Evolutionary conservation across 1,140 invertebrate species (phyloP).

Genomic region (Trigoniulus corallinus): DNA sequence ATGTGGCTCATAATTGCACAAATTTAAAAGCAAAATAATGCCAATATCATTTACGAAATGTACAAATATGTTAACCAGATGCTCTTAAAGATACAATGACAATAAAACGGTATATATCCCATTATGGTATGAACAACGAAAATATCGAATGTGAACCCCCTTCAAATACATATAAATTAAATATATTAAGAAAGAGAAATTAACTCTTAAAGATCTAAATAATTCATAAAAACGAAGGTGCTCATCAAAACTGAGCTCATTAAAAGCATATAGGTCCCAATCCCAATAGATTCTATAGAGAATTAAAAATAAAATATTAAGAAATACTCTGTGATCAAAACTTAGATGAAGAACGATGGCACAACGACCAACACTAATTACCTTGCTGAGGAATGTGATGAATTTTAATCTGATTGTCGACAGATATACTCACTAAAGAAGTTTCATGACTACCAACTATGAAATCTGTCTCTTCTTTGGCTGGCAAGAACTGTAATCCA

Average conservation of each 20-base stretch:
- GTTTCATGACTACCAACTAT: slow-evolving; percentile 47
- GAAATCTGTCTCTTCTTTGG: slow-evolving; percentile 38
- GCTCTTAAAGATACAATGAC: no score
- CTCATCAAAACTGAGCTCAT: not conserved
- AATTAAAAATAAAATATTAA: not conserved
- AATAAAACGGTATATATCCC: no score
- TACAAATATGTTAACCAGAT: no score
- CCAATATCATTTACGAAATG: no score
- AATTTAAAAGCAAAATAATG: no score
- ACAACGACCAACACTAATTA: slow-evolving; percentile 33
- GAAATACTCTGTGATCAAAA: not conserved
- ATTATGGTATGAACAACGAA: no score
- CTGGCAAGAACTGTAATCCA: slow-evolving; percentile 69
- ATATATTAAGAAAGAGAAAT: no score
- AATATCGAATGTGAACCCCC: no score
- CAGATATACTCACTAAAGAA: slow-evolving; percentile 80
- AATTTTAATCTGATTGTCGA: slow-evolving; percentile 81
- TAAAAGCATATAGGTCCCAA: not conserved
- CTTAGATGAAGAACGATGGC: not conserved
- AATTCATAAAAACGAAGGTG: not conserved
- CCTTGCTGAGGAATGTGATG: slow-evolving; percentile 68
- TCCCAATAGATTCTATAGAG: not conserved
- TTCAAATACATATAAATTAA: no score
- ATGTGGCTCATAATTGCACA: no score
- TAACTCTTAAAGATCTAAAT: not conserved